Percentiles rank a stretch among this genome's conserved stretches.
Evolutionary conservation across 2,888 invertebrate species (phyloP).

Genomic region (Lasius fuliginosus): DNA sequence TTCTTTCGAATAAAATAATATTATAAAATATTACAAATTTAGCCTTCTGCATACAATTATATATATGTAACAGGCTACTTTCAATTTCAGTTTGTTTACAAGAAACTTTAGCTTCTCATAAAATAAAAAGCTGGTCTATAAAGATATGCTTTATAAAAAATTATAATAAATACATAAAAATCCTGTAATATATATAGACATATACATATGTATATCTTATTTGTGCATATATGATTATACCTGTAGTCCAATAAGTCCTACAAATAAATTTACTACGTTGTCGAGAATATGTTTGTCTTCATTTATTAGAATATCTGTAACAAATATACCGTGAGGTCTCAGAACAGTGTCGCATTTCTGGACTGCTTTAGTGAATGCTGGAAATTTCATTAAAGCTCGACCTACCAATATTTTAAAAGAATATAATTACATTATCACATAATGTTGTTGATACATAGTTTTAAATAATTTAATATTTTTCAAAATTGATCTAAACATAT

Average conservation of each 20-base stretch:
- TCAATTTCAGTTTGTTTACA: background rate
- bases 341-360: conserved; percentile 88
- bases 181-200: background rate
- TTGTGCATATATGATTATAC: conserved; percentile 77
- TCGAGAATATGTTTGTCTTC: conserved; percentile 88
- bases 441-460: background rate
- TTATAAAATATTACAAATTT: background rate
- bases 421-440: background rate
- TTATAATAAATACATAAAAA: no score
- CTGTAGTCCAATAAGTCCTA: conserved; percentile 90
- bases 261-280: conserved; percentile 90
- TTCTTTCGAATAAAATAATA: conserved; percentile 86
- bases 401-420: conserved; percentile 86
- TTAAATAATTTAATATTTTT: background rate
- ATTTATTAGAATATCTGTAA: conserved; percentile 88
- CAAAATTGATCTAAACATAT: background rate
- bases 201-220: background rate
- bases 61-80: background rate
- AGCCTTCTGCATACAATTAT: background rate
- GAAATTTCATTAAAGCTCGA: conserved; percentile 89
- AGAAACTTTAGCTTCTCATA: background rate
- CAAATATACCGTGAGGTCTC: conserved; percentile 88
- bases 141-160: no score
- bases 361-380: conserved; percentile 90
- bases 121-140: background rate